Percentiles rank a stretch among this genome's conserved stretches.
phyloP scores from a whole-genome alignment of 2,888 invertebrate genomes.

The Hydropsyche betteni region DNA sequence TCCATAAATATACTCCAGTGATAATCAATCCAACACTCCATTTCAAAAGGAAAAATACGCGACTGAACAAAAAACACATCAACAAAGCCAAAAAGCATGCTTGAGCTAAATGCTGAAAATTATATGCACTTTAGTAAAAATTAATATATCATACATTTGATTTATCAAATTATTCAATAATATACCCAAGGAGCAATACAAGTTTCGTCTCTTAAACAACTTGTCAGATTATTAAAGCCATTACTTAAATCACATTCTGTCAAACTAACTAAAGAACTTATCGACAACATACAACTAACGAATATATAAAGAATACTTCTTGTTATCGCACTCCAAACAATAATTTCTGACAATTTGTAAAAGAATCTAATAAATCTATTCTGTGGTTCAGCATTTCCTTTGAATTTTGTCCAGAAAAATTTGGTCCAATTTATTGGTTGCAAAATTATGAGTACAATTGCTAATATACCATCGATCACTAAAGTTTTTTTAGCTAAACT shows the following conservation, averaged over 20 bases:
- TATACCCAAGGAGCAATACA: constrained; percentile 66
- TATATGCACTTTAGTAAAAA: constrained; percentile 42
- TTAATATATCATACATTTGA: constrained; percentile 14
- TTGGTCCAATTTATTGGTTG: constrained; percentile 81
- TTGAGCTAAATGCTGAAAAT: constrained; percentile 81
- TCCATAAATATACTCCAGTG: constrained; percentile 72
- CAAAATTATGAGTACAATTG: constrained; percentile 64
- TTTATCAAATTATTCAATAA: constrained; percentile 30
- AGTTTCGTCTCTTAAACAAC: constrained; percentile 53
- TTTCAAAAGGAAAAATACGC: constrained; percentile 86
- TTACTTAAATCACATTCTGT: constrained; percentile 56
- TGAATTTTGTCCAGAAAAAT: constrained; percentile 70
- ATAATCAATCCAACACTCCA: constrained; percentile 74
- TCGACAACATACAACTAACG: constrained; percentile 71
- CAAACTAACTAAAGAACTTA: constrained; percentile 74
- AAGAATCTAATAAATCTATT: constrained; percentile 65
- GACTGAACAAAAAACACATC: constrained; percentile 83
- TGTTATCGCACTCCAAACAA: constrained; percentile 71
- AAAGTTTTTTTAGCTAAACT: constrained; percentile 59
- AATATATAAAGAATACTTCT: constrained; percentile 74
- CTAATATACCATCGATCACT: constrained; percentile 61
- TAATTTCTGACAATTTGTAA: constrained; percentile 69
- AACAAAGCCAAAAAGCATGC: constrained; percentile 71
- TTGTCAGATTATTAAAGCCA: constrained; percentile 53
- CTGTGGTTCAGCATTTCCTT: constrained; percentile 66